Conservation (phyloP, 2,113 vertebrate genomes). For the Hydrochoerus hydrochaeris region DNA sequence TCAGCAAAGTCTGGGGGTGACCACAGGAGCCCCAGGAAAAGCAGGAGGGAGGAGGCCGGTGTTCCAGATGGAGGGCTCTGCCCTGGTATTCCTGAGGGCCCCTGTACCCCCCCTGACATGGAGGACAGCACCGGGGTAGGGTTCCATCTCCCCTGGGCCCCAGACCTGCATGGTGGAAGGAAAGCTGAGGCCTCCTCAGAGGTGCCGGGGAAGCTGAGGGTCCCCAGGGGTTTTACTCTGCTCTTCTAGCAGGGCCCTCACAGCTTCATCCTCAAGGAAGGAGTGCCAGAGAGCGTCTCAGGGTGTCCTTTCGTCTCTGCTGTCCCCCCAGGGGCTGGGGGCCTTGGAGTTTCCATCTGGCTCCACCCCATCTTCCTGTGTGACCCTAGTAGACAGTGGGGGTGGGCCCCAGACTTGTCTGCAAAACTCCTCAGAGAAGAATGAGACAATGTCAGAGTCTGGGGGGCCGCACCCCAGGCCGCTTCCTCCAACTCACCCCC, state of each 20-base stretch:
- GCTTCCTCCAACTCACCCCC: too few relatives aligned
- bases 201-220: too few relatives aligned
- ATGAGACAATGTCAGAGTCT: neutral
- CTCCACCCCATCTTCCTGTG: neutral
- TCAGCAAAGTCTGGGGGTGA: too few relatives aligned
- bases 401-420: neutral
- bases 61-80: neutral
- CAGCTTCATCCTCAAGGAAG: neutral
- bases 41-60: too few relatives aligned
- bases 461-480: neutral
- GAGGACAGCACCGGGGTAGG: neutral
- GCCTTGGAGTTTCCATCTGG: too few relatives aligned
- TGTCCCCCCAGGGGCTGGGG: too few relatives aligned
- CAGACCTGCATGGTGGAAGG: neutral
- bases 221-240: neutral
- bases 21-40: too few relatives aligned
- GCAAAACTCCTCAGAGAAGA: neutral
- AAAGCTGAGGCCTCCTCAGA: too few relatives aligned
- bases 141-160: neutral
- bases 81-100: neutral
- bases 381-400: neutral
- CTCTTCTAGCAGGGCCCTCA: neutral
- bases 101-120: neutral
- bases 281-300: neutral
- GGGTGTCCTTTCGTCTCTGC: too few relatives aligned